Percentiles rank a stretch among this genome's conserved stretches.
phyloP scores from a whole-genome alignment of 2,113 vertebrate genomes.

The Aythya baeri region DNA sequence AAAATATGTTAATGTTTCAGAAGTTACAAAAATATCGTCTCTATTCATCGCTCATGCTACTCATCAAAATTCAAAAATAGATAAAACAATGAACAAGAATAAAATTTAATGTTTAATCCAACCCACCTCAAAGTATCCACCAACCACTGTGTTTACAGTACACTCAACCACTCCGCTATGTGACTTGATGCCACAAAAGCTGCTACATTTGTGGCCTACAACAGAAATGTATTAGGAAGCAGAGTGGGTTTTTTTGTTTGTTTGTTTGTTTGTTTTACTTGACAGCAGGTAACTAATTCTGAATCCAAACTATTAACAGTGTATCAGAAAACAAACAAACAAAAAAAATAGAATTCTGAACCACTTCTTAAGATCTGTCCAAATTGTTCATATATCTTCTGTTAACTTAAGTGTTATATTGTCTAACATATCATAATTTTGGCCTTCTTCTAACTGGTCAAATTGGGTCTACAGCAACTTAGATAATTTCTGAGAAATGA shows the following conservation, averaged over 20 bases:
- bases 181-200: neutral
- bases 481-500: neutral
- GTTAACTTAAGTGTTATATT: neutral
- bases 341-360: neutral
- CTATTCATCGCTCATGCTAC: neutral
- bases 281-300: neutral
- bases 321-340: neutral
- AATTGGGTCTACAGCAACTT: neutral
- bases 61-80: conserved; percentile 5
- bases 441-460: neutral
- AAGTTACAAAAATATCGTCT: neutral
- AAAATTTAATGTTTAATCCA: neutral
- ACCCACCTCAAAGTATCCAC: neutral
- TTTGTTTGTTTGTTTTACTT: neutral
- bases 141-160: neutral
- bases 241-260: neutral
- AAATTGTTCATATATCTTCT: neutral
- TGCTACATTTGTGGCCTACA: neutral
- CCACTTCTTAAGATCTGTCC: neutral
- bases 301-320: neutral
- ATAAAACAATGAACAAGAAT: neutral
- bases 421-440: neutral
- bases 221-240: neutral
- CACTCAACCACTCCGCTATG: neutral
- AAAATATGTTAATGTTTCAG: neutral